Percentiles rank a stretch among this genome's conserved stretches.
Conservation (phyloP, 2,888 invertebrate genomes). For the Limnephilus lunatus region DNA sequence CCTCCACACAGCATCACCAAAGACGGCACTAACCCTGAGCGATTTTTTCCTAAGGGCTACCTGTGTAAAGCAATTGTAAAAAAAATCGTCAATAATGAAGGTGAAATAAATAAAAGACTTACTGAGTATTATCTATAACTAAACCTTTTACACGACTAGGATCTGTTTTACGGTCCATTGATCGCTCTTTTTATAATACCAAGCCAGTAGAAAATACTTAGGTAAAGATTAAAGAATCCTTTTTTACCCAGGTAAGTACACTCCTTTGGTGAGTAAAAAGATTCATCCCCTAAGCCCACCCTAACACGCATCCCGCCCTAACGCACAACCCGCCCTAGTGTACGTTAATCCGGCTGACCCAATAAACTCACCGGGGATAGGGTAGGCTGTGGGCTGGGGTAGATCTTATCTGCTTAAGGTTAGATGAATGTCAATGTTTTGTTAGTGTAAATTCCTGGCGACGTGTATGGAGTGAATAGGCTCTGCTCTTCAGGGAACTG, state of each 20-base stretch:
- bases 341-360: background rate
- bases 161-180: background rate
- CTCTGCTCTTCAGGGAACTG: background rate
- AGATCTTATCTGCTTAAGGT: conserved; percentile 6
- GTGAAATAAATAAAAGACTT: background rate
- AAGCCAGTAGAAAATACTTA: background rate
- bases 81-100: too few relatives aligned
- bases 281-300: background rate
- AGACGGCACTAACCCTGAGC: too few relatives aligned
- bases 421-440: conserved; percentile 12
- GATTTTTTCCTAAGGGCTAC: too few relatives aligned
- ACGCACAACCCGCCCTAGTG: background rate
- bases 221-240: background rate
- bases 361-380: background rate
- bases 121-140: background rate
- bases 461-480: background rate
- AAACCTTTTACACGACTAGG: background rate
- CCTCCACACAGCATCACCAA: too few relatives aligned
- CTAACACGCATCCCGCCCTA: conserved; percentile 1
- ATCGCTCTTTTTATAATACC: background rate
- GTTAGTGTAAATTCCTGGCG: background rate
- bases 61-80: too few relatives aligned
- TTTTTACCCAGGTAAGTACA: background rate
- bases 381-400: background rate
- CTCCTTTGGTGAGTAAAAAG: background rate